Conservation (phyloP, 1,140 invertebrate species). For the Drosophila sp. region DNA sequence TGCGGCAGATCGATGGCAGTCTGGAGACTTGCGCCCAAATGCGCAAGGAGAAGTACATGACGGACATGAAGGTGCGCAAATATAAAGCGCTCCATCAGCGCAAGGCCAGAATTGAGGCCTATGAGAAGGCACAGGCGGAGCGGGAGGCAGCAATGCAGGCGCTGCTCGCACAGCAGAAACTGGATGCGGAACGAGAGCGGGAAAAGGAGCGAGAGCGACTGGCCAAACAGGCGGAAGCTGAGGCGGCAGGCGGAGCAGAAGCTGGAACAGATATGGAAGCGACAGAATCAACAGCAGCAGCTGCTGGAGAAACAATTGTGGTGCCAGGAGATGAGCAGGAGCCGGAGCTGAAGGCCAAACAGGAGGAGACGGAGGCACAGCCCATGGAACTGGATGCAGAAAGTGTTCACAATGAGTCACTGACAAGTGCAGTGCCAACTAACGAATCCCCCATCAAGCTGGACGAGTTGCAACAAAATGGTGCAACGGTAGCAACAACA, state of each 20-base stretch:
- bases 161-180: slow-evolving; percentile 69
- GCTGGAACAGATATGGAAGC: slow-evolving; percentile 45
- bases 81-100: slow-evolving; percentile 90
- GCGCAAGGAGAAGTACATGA: slow-evolving; percentile 91
- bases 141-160: slow-evolving; percentile 78
- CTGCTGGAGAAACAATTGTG: background rate
- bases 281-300: slow-evolving; percentile 1
- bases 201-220: slow-evolving; percentile 56
- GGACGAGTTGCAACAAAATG: slow-evolving; percentile 72
- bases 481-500: slow-evolving; percentile 11
- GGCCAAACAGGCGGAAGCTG: slow-evolving; percentile 63
- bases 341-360: slow-evolving; percentile 15
- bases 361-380: slow-evolving; percentile 14
- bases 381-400: slow-evolving; percentile 65
- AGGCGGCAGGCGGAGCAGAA: slow-evolving; percentile 46
- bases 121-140: slow-evolving; percentile 87
- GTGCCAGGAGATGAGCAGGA: slow-evolving; percentile 11
- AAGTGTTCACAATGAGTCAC: background rate
- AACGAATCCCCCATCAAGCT: slow-evolving; percentile 51
- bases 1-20: slow-evolving; percentile 91
- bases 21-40: slow-evolving; percentile 91
- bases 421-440: background rate
- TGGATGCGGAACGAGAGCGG: slow-evolving; percentile 63
- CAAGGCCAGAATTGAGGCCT: slow-evolving; percentile 90
- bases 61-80: slow-evolving; percentile 95